phyloP scores from a whole-genome alignment of 2,113 vertebrate genomes.

The Galeopterus variegatus region DNA sequence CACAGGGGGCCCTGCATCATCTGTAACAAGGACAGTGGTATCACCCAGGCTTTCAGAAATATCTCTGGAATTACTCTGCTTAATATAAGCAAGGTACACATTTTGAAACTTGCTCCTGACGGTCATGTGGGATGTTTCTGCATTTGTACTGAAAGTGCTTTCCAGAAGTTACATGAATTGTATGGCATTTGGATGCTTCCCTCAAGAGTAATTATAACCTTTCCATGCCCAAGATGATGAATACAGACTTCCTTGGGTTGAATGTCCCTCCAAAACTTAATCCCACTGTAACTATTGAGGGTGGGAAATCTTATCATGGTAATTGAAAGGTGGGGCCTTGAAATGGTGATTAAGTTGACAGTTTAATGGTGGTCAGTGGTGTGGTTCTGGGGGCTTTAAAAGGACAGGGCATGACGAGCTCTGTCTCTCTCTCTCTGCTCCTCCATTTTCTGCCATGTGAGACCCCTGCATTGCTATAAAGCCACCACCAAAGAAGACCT shows the following conservation, averaged over 20 bases:
- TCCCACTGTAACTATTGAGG: too few species aligned
- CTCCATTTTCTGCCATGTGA: too few species aligned
- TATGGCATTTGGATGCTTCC: slow-evolving; percentile 97
- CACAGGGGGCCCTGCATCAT: slow-evolving; percentile 97
- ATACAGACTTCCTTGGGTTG: slow-evolving; percentile 85
- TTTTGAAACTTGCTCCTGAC: slow-evolving; percentile 96
- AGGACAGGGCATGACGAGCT: too few species aligned
- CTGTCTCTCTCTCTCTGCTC: too few species aligned
- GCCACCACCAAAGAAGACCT: too few species aligned
- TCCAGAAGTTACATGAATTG: slow-evolving; percentile 96
- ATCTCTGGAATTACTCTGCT: slow-evolving; percentile 98
- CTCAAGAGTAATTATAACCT: slow-evolving; percentile 96
- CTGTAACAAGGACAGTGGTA: slow-evolving; percentile 96
- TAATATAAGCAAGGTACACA: slow-evolving; percentile 96
- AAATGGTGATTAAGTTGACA: too few species aligned
- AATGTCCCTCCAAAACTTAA: too few species aligned
- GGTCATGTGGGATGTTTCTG: slow-evolving; percentile 98
- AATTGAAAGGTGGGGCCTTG: too few species aligned
- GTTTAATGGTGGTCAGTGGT: too few species aligned
- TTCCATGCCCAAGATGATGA: slow-evolving; percentile 99
- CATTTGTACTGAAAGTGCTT: slow-evolving; percentile 99
- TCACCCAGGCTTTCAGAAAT: slow-evolving; percentile 99
- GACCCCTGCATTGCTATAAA: too few species aligned
- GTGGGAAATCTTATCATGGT: too few species aligned
- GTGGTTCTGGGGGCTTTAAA: too few species aligned